Conservation (phyloP, 2,113 vertebrate genomes). For the Cervus canadensis region DNA sequence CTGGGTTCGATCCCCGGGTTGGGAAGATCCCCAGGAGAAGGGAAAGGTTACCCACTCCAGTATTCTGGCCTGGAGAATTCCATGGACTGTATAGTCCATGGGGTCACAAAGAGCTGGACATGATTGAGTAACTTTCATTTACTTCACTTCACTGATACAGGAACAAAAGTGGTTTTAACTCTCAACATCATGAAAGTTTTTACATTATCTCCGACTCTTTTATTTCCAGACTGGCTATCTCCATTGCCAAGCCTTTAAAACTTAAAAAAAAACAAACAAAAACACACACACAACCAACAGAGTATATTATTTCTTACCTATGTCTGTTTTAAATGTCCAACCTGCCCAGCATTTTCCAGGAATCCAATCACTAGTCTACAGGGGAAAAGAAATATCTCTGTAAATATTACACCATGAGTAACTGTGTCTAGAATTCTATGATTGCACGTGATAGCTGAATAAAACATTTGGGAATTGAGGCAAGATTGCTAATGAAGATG, state of each 20-base stretch:
- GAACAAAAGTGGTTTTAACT: neutral
- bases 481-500: neutral
- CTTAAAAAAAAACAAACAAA: neutral
- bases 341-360: neutral
- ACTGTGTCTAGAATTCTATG: neutral
- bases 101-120: neutral
- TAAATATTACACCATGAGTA: neutral
- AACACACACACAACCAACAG: neutral
- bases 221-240: neutral
- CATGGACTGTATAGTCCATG: neutral
- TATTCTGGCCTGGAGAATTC: neutral
- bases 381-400: neutral
- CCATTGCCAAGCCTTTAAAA: neutral
- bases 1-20: fast-evolving
- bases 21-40: neutral
- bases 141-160: neutral
- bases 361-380: neutral
- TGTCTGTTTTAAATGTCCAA: slow-evolving; percentile 2
- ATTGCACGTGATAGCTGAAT: neutral
- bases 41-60: neutral
- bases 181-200: neutral
- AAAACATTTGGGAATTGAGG: neutral
- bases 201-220: neutral
- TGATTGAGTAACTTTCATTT: neutral
- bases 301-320: neutral